Evolutionary conservation across 2,797 vertebrate genomes (phyloP).

Genomic region (Eulemur albifrons): DNA sequence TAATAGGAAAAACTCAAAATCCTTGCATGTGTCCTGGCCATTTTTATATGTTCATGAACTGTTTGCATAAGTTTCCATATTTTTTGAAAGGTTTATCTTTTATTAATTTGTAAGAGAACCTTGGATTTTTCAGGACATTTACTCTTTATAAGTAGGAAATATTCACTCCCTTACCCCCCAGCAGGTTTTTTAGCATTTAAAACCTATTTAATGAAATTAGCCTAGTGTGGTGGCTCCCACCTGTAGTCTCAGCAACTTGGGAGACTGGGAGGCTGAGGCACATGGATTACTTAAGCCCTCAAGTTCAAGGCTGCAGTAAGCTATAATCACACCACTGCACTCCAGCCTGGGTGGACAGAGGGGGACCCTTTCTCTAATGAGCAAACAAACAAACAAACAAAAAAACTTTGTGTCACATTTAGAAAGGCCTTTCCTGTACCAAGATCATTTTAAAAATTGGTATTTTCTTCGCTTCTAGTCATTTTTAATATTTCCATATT

Average conservation of each 20-base stretch:
- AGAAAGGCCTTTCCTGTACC: neutral
- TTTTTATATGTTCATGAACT: neutral
- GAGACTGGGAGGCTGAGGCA: too few species aligned
- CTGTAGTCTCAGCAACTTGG: too few species aligned
- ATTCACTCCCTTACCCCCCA: neutral
- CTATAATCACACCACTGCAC: too few species aligned
- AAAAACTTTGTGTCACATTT: neutral
- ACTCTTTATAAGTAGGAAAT: neutral
- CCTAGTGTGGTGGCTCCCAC: too few species aligned
- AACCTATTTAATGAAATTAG: too few species aligned
- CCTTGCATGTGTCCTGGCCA: neutral
- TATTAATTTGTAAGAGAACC: neutral
- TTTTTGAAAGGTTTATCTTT: neutral
- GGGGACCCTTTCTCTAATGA: too few species aligned
- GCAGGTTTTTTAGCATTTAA: neutral
- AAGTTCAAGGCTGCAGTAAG: too few species aligned
- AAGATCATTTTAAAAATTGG: neutral
- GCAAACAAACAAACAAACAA: neutral
- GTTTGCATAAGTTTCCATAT: neutral
- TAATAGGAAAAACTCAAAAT: neutral
- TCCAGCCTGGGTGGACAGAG: too few species aligned
- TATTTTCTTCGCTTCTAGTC: neutral
- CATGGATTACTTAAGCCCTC: too few species aligned
- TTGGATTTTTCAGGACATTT: neutral
- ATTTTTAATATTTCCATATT: neutral